phyloP scores from a whole-genome alignment of 2,888 invertebrate species.

The Ametastegia equiseti region DNA sequence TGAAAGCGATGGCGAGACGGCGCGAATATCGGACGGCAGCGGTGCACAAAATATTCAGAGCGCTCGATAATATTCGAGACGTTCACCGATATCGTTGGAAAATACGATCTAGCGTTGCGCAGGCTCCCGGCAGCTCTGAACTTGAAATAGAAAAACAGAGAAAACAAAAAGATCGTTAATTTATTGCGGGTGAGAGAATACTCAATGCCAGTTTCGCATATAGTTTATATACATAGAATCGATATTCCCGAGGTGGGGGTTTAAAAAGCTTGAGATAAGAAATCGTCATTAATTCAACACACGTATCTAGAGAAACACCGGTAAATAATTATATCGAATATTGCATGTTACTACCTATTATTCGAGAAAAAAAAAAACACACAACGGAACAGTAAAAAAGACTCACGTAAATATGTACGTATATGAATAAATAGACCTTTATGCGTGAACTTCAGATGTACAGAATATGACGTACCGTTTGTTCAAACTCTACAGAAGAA shows the following conservation, averaged over 20 bases:
- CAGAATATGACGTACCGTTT: not conserved
- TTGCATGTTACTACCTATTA: slow-evolving; percentile 23
- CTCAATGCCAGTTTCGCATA: not conserved
- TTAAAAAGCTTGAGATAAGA: not conserved
- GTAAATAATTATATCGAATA: not conserved
- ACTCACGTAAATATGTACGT: not conserved
- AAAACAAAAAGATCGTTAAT: not conserved
- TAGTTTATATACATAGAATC: not conserved
- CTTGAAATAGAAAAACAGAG: slow-evolving; percentile 26
- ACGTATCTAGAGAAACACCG: not conserved
- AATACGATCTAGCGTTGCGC: slow-evolving; percentile 18
- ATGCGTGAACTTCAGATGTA: not conserved
- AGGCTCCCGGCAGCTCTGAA: not conserved
- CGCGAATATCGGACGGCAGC: not conserved
- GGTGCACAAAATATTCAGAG: not conserved
- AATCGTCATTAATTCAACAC: not conserved
- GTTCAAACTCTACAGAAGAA: not conserved
- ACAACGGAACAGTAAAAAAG: not conserved
- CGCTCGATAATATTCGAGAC: not conserved
- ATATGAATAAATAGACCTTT: not conserved
- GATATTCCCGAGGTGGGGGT: not conserved
- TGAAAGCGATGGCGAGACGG: not conserved
- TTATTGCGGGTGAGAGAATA: not conserved
- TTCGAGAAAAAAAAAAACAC: not conserved
- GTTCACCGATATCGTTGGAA: slow-evolving; percentile 3